Conservation (phyloP, 2,888 invertebrate species). For the Ochropleura leucogaster region DNA sequence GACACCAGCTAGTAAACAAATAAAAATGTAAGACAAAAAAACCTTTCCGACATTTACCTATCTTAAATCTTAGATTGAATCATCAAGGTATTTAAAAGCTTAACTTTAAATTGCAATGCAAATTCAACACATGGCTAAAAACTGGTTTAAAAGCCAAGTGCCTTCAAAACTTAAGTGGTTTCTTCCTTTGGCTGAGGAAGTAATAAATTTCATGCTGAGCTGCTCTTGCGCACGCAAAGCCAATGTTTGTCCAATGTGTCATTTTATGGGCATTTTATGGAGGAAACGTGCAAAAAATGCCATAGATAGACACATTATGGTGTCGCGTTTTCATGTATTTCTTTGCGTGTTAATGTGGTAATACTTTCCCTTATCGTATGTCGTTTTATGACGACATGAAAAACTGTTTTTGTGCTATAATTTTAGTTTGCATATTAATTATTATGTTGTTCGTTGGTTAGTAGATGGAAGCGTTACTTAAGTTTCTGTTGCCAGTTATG, state of each 20-base stretch:
- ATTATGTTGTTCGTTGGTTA: constrained; percentile 11
- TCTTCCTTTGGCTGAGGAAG: constrained; percentile 65
- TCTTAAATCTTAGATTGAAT: constrained; percentile 39
- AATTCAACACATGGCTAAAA: constrained; percentile 44
- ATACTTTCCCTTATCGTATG: constrained; percentile 54
- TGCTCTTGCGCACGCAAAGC: constrained; percentile 52
- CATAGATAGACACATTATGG: constrained; percentile 59
- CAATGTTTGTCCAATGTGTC: constrained; percentile 60
- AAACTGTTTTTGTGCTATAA: constrained; percentile 47
- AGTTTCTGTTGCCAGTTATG: background rate
- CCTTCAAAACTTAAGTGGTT: constrained; percentile 60
- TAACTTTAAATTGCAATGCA: constrained; percentile 41
- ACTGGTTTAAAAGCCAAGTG: constrained; percentile 51
- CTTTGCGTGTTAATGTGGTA: constrained; percentile 58
- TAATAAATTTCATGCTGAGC: constrained; percentile 63
- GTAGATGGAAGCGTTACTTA: constrained; percentile 1
- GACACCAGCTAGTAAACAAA: background rate
- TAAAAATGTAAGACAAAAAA: background rate
- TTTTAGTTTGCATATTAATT: constrained; percentile 45
- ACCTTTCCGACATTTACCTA: constrained; percentile 15
- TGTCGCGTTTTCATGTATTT: constrained; percentile 46
- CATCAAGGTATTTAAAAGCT: constrained; percentile 42
- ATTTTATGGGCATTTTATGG: constrained; percentile 64
- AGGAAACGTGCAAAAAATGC: constrained; percentile 66
- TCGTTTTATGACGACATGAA: constrained; percentile 57